Evolutionary conservation across 2,113 vertebrate genomes (phyloP).

Genomic region (Phaethornis superciliosus): DNA sequence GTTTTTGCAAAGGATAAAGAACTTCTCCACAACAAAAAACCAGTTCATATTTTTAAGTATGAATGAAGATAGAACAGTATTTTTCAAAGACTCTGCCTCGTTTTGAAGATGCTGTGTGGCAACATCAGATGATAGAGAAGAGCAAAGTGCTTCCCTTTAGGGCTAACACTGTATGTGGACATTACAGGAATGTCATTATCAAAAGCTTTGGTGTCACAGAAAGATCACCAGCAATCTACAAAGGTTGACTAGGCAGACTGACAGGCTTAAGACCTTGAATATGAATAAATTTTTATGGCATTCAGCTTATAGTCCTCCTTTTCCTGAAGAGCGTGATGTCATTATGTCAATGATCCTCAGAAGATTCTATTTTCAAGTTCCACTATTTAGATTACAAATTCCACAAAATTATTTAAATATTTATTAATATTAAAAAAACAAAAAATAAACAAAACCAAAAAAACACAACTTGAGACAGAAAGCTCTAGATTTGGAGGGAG

Average conservation of each 20-base stretch:
- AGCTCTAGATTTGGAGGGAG: background rate
- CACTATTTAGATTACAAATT: background rate
- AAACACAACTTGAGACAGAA: background rate
- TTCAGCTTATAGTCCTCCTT: background rate
- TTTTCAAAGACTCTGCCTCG: background rate
- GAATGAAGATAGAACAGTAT: background rate
- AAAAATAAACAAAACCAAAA: background rate
- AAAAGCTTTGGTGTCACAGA: background rate
- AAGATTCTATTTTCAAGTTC: background rate
- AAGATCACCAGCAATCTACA: background rate
- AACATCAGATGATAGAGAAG: background rate
- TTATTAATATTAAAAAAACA: too few relatives aligned
- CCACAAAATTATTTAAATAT: background rate
- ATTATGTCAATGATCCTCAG: background rate
- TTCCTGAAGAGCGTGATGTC: background rate
- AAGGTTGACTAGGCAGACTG: background rate
- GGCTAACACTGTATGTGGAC: background rate
- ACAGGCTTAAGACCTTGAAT: background rate
- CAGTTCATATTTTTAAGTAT: background rate
- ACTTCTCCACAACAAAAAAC: background rate
- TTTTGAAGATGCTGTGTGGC: background rate
- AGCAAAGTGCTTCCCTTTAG: background rate
- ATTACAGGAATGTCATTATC: background rate
- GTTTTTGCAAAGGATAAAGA: constrained; percentile 4
- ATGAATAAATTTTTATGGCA: background rate